phyloP scores from a whole-genome alignment of 2,113 vertebrate genomes.

The Sardina pilchardus region DNA sequence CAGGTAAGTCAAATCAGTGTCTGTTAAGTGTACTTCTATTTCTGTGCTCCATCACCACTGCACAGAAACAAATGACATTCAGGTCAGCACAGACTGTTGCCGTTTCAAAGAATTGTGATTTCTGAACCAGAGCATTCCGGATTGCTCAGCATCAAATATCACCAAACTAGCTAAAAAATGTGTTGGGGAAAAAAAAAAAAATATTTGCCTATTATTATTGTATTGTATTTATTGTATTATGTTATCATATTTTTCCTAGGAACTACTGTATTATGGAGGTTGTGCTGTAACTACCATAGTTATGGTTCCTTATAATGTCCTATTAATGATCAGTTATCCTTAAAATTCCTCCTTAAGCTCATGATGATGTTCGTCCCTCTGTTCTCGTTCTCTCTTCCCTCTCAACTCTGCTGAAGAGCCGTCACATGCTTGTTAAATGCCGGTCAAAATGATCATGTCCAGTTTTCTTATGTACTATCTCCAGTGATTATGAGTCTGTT shows the following conservation, averaged over 20 bases:
- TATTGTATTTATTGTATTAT: no score
- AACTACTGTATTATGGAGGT: background rate
- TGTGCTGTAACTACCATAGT: background rate
- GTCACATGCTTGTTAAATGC: background rate
- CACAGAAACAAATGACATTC: slow-evolving; percentile 27
- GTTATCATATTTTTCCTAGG: background rate
- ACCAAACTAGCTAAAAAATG: background rate
- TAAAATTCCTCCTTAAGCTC: no score
- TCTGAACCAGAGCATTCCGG: background rate
- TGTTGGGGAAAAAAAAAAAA: background rate
- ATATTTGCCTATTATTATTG: background rate
- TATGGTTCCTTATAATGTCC: background rate
- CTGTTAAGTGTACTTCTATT: background rate
- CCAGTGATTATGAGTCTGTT: background rate
- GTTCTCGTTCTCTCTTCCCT: background rate
- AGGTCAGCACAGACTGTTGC: background rate
- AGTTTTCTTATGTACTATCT: background rate
- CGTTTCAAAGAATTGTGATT: background rate
- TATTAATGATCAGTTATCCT: no score
- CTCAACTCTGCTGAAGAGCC: background rate
- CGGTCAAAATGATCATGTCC: background rate
- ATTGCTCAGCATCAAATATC: background rate
- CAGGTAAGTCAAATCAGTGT: background rate
- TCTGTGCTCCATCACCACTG: slow-evolving; percentile 12
- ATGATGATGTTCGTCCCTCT: background rate